Evolutionary conservation across 2,113 vertebrate genomes (phyloP), one percentile per base, ranked within the genome.

Genomic region (Eulemur macaco): DNA sequence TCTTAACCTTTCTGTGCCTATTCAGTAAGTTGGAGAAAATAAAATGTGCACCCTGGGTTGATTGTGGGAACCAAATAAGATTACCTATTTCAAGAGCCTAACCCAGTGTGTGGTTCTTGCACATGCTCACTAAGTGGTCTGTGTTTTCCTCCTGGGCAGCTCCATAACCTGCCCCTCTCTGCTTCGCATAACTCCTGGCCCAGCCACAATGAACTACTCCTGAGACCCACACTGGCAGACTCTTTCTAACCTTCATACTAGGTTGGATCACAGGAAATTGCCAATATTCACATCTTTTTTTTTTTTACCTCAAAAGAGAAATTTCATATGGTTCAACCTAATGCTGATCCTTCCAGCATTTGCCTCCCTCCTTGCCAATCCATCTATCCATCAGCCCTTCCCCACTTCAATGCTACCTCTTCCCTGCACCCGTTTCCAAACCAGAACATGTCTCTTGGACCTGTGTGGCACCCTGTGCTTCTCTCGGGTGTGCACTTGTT

Each of bases 1-100:
- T 91, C 52, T 60, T 93, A 91, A 89, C 45, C 47, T 82, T 42
- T 91, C 83, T 90, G n/a, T 31, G 8, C 68, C 74, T 86, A 34
- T 52, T 94, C 74, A 84, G 74, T 63, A 86, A 74, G 64, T 60
- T 20, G n/a, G 13, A 80, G 47, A 29, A 80, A 56, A 94, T 86
- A 34, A 77, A 52, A 94, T 31, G 3, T 88, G 27, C 76, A 69
- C 82, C 25, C 76, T 86, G 80, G 78, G 58, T 88, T 94, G 92
- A 86, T 13, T 71, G 37, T 88, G 84, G 74, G 25, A 89, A 39
- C 76, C 84, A 86, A 64, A 86, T 63, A 69, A 91, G 60, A 82
- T 80, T 21, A 6, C 56, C 5, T 56, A 18, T 77, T 9, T 50
- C 42, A 17, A 60, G 50, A 77, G n/a, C 58, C 58, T 86, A 91